These are phyloP conservation scores for Pinna nobilis DNA, from an alignment of 1,140 invertebrate genomes.

Conservation along the genomic window DNA sequence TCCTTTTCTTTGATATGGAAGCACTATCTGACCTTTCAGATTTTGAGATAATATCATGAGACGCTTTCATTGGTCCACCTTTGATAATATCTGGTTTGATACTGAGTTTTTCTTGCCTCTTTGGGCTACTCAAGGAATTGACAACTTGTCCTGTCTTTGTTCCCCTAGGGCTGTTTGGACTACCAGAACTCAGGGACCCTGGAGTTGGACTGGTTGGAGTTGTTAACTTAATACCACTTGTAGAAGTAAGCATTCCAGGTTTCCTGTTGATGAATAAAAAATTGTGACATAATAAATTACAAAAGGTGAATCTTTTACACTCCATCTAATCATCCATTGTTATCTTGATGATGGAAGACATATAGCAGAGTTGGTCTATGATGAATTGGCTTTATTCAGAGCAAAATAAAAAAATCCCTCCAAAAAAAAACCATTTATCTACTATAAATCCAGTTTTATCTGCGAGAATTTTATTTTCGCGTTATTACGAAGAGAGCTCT, in stretches of 20 bases:
- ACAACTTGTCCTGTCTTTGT: conserved; percentile 18
- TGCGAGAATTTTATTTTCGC: too few relatives aligned
- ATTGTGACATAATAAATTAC: too few relatives aligned
- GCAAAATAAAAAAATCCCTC: too few relatives aligned
- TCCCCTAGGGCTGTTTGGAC: conserved; percentile 10
- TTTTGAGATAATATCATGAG: conserved; percentile 32
- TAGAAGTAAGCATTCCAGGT: not conserved
- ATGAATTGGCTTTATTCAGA: too few relatives aligned
- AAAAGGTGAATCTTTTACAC: not conserved
- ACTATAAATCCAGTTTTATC: too few relatives aligned
- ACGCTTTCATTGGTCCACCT: conserved; percentile 33
- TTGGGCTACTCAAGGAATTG: too few relatives aligned
- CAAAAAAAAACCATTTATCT: too few relatives aligned
- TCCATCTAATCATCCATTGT: not conserved
- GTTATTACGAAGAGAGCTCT: too few relatives aligned
- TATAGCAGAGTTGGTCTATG: too few relatives aligned
- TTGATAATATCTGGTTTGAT: conserved; percentile 10
- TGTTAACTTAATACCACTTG: not conserved
- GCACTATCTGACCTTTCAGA: too few relatives aligned
- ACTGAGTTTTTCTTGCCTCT: too few relatives aligned
- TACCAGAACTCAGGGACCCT: conserved; percentile 7
- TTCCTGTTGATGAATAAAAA: not conserved
- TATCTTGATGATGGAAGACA: too few relatives aligned
- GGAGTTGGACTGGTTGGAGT: conserved; percentile 1
- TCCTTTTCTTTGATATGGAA: conserved; percentile 11